A percentile compares a stretch with the other conserved stretches of the same genome.
These are phyloP conservation scores for Allophyes oxyacanthae DNA, from an alignment of 2,888 invertebrate species.

Conservation along the genomic window DNA sequence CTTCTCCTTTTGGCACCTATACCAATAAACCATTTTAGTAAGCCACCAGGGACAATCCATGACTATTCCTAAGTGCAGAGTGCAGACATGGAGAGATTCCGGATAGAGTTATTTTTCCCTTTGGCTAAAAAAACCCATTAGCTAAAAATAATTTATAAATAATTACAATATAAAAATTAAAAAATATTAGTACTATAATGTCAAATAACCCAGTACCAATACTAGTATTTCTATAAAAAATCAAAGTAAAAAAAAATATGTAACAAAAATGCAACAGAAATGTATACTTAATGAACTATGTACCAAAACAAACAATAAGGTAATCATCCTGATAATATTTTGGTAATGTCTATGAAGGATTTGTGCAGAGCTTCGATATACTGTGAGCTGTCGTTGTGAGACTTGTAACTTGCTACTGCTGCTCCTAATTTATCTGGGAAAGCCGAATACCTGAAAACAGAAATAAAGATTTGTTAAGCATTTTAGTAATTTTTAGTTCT, in stretches of 20 bases:
- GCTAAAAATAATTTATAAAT: no score
- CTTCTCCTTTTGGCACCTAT: no score
- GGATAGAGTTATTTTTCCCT: no score
- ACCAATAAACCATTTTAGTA: no score
- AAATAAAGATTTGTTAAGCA: neutral
- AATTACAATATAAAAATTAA: no score
- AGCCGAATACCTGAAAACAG: constrained; percentile 93
- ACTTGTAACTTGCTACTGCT: constrained; percentile 94
- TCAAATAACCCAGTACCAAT: no score
- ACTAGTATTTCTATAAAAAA: neutral
- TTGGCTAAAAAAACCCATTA: no score
- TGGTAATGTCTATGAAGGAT: constrained; percentile 92
- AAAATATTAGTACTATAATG: no score
- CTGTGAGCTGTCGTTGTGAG: constrained; percentile 91
- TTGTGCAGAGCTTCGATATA: constrained; percentile 92
- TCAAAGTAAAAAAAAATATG: constrained; percentile 2
- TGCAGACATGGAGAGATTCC: no score
- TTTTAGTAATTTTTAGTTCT: neutral
- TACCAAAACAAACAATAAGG: no score
- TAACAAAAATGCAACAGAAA: constrained; percentile 27
- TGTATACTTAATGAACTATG: neutral
- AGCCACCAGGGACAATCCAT: no score
- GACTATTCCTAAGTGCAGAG: no score
- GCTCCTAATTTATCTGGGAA: constrained; percentile 95
- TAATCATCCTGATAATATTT: constrained; percentile 75